Evolutionary conservation across 2,113 vertebrate genomes (phyloP), one percentile per base, ranked within the genome.

Genomic region (Bubo scandiacus): DNA sequence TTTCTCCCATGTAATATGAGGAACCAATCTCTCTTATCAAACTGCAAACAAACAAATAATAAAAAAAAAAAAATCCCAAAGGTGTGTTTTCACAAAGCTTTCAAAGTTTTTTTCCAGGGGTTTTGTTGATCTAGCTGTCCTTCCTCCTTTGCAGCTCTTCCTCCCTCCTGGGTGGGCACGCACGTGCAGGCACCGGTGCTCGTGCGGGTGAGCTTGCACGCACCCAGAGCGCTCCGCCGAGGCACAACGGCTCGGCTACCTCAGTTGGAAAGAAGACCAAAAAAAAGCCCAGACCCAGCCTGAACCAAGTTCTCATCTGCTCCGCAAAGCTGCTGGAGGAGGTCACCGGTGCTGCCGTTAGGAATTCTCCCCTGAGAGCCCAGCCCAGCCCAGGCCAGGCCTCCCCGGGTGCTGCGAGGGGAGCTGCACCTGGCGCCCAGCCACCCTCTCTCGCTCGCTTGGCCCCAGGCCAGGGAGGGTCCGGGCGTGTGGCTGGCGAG

Each of bases 141-240:
- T 61, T 79, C 34, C 25, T 29, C 36, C 34, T 81, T 30, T 45
- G n/a, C 78, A 18, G 32, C 58, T 68, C 29, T 71, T 12, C 29
- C 67, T 89, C 55, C 15, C 29, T 57, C 20, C 22, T 0, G 0
- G 30, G 12, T 26, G 10, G 86, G 67, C 19, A 12, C 1, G 6
- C 29, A 49, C 9, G 2, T 8, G 52, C 18, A 7, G 45, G 38
- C 10, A 4, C 4, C 42, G 5, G 54, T 19, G 23, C 65, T 78
- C 49, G 3, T 6, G 7, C 0, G 0, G 9, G 8, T 10, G 21
- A 14, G 32, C 81, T 75, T n/a, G 63, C 42, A 36, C 19, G 6
- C 47, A n/a, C 72, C 52, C 5, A 2, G 34, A 21, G 18, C 9
- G 1, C 57, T 52, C 84, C 42, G 3, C 61, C 2, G 15, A 12